A percentile compares a stretch with the other conserved stretches of the same genome.
Conservation (phyloP, 2,113 vertebrate genomes). For the Lophotis ruficrista region DNA sequence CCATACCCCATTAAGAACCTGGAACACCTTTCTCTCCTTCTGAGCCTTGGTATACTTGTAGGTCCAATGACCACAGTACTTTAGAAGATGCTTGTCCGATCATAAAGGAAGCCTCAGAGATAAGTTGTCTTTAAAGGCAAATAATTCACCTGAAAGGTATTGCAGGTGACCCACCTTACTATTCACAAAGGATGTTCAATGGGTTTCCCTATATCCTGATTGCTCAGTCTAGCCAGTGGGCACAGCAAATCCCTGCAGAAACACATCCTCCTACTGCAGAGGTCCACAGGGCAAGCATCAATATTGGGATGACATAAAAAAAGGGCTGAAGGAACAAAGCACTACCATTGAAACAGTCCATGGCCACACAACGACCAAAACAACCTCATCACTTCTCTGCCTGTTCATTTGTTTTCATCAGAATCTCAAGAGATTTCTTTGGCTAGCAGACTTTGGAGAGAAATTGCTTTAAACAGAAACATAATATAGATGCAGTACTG, state of each 20-base stretch:
- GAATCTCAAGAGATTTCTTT: conserved; percentile 89
- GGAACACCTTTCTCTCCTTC: background rate
- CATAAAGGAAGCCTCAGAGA: background rate
- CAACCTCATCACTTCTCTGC: background rate
- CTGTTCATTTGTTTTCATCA: conserved; percentile 74
- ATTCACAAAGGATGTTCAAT: background rate
- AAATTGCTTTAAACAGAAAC: conserved; percentile 84
- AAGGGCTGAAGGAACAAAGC: conserved; percentile 14
- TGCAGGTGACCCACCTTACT: background rate
- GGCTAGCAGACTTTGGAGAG: conserved; percentile 95
- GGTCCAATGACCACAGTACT: background rate
- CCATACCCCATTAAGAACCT: background rate
- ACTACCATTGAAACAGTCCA: background rate
- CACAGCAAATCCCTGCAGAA: conserved; percentile 7
- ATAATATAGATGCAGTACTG: conserved; percentile 65
- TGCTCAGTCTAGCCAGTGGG: background rate
- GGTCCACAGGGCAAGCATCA: background rate
- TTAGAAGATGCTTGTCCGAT: background rate
- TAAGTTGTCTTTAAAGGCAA: background rate
- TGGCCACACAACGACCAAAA: background rate
- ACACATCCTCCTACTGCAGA: background rate
- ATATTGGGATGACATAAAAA: background rate
- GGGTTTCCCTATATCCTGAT: background rate
- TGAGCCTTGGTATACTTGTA: background rate
- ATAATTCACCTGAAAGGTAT: background rate